Conservation (phyloP, 2,888 invertebrate genomes). For the Panzeria rudis region DNA sequence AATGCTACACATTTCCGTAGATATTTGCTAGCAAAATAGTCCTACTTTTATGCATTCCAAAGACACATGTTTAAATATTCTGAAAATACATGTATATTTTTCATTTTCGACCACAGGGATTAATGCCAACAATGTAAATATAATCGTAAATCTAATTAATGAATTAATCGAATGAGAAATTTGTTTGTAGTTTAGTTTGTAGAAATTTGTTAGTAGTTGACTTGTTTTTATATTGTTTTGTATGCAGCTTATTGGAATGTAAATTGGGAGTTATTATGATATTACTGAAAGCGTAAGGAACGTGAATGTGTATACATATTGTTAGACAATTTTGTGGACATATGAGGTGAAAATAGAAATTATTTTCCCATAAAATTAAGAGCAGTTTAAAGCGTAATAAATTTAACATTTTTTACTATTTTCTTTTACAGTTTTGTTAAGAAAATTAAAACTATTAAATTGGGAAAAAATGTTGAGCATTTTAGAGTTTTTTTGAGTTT, state of each 20-base stretch:
- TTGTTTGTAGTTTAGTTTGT: slow-evolving; percentile 23
- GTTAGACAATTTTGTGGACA: background rate
- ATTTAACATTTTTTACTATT: background rate
- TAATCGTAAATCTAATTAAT: slow-evolving; percentile 59
- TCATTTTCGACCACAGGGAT: slow-evolving; percentile 41
- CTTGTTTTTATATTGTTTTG: slow-evolving; percentile 36
- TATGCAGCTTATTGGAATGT: slow-evolving; percentile 20
- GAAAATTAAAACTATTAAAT: too few relatives aligned
- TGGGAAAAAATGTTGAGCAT: too few relatives aligned
- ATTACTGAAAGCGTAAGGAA: background rate
- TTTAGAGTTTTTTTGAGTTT: background rate
- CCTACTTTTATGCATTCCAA: background rate
- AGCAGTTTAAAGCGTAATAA: too few relatives aligned
- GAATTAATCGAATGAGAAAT: slow-evolving; percentile 59
- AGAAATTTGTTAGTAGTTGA: background rate
- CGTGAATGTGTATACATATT: background rate
- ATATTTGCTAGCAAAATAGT: slow-evolving; percentile 10
- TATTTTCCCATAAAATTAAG: too few relatives aligned
- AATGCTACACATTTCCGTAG: background rate
- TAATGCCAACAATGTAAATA: slow-evolving; percentile 54
- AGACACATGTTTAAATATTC: slow-evolving; percentile 45
- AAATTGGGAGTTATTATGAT: slow-evolving; percentile 9
- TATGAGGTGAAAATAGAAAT: background rate
- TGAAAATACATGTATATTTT: background rate
- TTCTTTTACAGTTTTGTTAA: too few relatives aligned